A percentile compares a stretch with the other conserved stretches of the same genome.
phyloP scores from a whole-genome alignment of 2,888 invertebrate genomes.

The Xylophagus ater region DNA sequence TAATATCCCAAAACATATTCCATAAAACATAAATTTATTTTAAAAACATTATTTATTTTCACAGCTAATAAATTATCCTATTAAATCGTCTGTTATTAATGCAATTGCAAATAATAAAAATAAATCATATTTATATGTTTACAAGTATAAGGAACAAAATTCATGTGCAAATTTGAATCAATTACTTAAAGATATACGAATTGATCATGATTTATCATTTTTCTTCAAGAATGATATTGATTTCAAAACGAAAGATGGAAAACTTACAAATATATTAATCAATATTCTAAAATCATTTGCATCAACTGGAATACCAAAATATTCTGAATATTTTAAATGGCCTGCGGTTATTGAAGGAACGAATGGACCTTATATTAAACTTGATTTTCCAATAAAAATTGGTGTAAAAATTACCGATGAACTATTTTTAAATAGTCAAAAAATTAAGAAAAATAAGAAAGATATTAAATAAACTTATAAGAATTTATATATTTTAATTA shows the following conservation, averaged over 20 bases:
- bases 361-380: conserved; percentile 3
- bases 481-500: no score
- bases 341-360: conserved; percentile 4
- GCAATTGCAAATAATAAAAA: conserved; percentile 11
- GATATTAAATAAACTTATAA: no score
- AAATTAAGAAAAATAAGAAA: no score
- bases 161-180: no score
- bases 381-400: no score
- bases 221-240: conserved; percentile 24
- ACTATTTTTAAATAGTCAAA: no score
- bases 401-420: not conserved
- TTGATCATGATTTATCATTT: conserved; percentile 41
- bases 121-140: conserved; percentile 33
- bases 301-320: conserved; percentile 12
- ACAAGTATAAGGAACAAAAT: conserved; percentile 30
- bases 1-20: no score
- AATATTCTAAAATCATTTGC: conserved; percentile 22
- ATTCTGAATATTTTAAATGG: not conserved
- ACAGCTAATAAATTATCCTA: conserved; percentile 3
- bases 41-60: not conserved
- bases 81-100: conserved; percentile 6
- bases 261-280: conserved; percentile 31
- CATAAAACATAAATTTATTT: no score
- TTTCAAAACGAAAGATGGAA: conserved; percentile 21
- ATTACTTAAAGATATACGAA: conserved; percentile 22